These are phyloP conservation scores for Deilephila porcellus DNA, from an alignment of 2,888 invertebrate genomes.

Conservation along the genomic window DNA sequence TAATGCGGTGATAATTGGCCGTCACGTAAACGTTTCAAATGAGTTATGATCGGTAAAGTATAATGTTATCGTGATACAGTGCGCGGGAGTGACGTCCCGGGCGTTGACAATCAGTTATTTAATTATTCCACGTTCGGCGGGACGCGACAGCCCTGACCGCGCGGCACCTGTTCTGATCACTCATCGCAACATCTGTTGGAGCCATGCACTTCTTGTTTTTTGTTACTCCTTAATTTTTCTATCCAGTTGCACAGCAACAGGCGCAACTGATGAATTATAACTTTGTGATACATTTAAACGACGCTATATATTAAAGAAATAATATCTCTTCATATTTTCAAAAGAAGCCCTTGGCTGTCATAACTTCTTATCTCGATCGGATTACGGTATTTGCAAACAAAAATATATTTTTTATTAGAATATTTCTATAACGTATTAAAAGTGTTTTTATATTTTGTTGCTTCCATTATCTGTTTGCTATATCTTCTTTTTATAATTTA, in stretches of 20 bases:
- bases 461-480: not conserved
- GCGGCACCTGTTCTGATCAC: constrained; percentile 75
- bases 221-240: constrained; percentile 49
- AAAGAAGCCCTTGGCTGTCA: constrained; percentile 29
- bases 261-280: constrained; percentile 25
- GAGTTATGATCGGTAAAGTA: not conserved
- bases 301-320: constrained; percentile 24
- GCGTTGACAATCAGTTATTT: constrained; percentile 10
- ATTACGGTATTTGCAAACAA: constrained; percentile 27
- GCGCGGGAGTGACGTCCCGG: not conserved
- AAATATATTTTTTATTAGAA: constrained; percentile 8
- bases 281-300: constrained; percentile 21
- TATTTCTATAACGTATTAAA: constrained; percentile 10
- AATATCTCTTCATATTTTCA: constrained; percentile 21
- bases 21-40: constrained; percentile 18
- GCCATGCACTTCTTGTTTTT: constrained; percentile 66
- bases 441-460: constrained; percentile 9
- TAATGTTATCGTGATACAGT: constrained; percentile 9
- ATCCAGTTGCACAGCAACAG: constrained; percentile 30
- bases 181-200: constrained; percentile 77
- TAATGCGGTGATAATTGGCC: constrained; percentile 7
- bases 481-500: not conserved
- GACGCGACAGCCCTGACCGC: constrained; percentile 61
- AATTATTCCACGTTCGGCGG: not conserved
- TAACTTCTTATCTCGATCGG: constrained; percentile 29